A percentile compares a stretch with the other conserved stretches of the same genome.
Evolutionary conservation across 2,113 vertebrate species (phyloP).

Genomic region (Calidris pygmaea): DNA sequence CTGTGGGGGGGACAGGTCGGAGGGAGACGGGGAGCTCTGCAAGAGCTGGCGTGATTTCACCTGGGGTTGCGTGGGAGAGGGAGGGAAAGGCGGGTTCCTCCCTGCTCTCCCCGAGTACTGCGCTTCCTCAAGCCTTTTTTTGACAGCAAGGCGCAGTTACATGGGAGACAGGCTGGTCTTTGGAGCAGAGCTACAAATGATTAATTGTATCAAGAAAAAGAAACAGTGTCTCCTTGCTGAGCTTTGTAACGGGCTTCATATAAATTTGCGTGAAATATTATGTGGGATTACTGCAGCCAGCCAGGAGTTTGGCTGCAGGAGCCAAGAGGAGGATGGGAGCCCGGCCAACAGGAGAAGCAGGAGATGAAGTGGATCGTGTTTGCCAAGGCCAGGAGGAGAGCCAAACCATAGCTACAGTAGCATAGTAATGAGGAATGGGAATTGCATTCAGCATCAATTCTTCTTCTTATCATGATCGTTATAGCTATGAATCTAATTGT

Average conservation of each 20-base stretch:
- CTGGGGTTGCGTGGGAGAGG: neutral
- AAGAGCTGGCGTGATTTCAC: neutral
- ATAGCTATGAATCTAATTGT: neutral
- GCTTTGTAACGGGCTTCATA: conserved; percentile 70
- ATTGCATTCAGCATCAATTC: neutral
- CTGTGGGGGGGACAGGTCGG: neutral
- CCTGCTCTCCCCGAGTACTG: neutral
- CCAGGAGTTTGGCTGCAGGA: conserved; percentile 55
- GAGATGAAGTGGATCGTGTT: conserved; percentile 58
- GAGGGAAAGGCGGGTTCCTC: neutral
- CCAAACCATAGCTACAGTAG: conserved; percentile 65
- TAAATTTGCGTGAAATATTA: conserved; percentile 78
- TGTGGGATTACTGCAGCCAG: conserved; percentile 72
- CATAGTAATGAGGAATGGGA: conserved; percentile 41
- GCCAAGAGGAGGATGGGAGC: conserved; percentile 69
- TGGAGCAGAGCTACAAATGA: conserved; percentile 62
- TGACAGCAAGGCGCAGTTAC: conserved; percentile 5
- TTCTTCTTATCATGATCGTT: neutral
- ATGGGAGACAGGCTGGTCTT: conserved; percentile 27
- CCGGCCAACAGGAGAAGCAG: conserved; percentile 70
- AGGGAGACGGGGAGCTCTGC: neutral
- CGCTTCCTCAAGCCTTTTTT: neutral
- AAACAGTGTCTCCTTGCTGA: conserved; percentile 70
- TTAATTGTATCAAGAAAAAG: conserved; percentile 75
- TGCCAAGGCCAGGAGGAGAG: conserved; percentile 68